These are phyloP conservation scores for Caprella mutica DNA, from an alignment of 2,888 invertebrate species.

Conservation along the genomic window DNA sequence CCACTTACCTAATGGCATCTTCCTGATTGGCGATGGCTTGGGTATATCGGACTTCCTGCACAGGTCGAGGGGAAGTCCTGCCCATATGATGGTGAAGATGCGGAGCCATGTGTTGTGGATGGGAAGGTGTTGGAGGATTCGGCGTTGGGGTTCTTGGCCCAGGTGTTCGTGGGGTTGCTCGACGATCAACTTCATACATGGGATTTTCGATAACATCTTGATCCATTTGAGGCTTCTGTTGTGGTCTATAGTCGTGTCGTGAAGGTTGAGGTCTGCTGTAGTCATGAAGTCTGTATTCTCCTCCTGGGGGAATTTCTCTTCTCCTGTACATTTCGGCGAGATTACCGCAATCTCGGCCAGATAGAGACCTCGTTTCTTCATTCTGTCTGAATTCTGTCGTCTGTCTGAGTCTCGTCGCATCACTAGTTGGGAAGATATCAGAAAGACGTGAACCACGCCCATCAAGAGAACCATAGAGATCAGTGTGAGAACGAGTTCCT, in stretches of 20 bases:
- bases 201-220: slow-evolving; percentile 32
- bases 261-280: slow-evolving; percentile 18
- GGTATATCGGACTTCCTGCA: slow-evolving; percentile 13
- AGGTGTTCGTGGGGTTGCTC: slow-evolving; percentile 13
- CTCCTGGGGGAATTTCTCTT: slow-evolving; percentile 26
- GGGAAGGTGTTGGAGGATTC: slow-evolving; percentile 5
- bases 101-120: slow-evolving; percentile 14
- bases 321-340: slow-evolving; percentile 28
- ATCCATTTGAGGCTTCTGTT: slow-evolving; percentile 23
- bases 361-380: slow-evolving; percentile 30
- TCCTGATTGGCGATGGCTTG: slow-evolving; percentile 18
- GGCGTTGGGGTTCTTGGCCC: slow-evolving; percentile 15
- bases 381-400: slow-evolving; percentile 22
- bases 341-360: slow-evolving; percentile 24
- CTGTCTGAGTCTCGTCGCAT: slow-evolving; percentile 20
- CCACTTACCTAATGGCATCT: slow-evolving; percentile 16
- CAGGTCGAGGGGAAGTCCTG: slow-evolving; percentile 7
- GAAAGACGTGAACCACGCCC: slow-evolving; percentile 29
- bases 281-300: slow-evolving; percentile 31
- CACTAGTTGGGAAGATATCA: slow-evolving; percentile 32
- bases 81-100: slow-evolving; percentile 7
- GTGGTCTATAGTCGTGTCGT: slow-evolving; percentile 27
- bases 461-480: slow-evolving; percentile 29
- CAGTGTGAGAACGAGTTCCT: slow-evolving; percentile 26
- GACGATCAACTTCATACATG: slow-evolving; percentile 18